Percentiles rank a stretch among this genome's conserved stretches.
phyloP scores from a whole-genome alignment of 2,888 invertebrate species.

The Rhimphoctona megacephalus region DNA sequence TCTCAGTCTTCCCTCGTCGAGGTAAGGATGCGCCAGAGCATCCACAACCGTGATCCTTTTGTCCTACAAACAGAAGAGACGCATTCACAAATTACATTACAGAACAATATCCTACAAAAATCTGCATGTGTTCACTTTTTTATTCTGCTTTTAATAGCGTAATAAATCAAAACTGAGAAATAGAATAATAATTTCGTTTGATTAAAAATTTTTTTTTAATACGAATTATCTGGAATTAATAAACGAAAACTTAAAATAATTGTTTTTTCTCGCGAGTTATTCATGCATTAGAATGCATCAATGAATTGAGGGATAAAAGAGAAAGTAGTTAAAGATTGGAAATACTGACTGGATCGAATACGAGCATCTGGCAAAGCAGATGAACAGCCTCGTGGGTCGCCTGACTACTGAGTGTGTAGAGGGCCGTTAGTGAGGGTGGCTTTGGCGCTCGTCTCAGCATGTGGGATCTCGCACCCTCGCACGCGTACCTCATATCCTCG shows the following conservation, averaged over 20 bases:
- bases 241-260: not conserved
- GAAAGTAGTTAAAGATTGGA: conserved; percentile 37
- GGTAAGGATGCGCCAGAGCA: conserved; percentile 98
- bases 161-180: not conserved
- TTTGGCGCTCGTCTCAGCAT: conserved; percentile 95
- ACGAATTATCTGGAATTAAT: not conserved
- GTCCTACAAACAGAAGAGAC: conserved; percentile 86
- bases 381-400: conserved; percentile 99
- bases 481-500: conserved; percentile 98
- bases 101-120: not conserved
- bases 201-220: not conserved
- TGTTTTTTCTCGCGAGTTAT: not conserved
- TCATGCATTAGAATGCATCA: not conserved
- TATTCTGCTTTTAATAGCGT: too few relatives aligned
- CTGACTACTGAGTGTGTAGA: conserved; percentile 96
- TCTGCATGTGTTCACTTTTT: not conserved
- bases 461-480: conserved; percentile 97
- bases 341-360: conserved; percentile 96
- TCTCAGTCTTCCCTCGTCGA: conserved; percentile 98
- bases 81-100: not conserved
- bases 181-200: too few relatives aligned
- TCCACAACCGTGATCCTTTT: conserved; percentile 98
- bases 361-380: conserved; percentile 98
- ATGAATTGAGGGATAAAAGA: conserved; percentile 27
- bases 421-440: conserved; percentile 94